Base-by-base conservation (phyloP, 1,140 invertebrate genomes). In the Bacillus rossius region DNA sequence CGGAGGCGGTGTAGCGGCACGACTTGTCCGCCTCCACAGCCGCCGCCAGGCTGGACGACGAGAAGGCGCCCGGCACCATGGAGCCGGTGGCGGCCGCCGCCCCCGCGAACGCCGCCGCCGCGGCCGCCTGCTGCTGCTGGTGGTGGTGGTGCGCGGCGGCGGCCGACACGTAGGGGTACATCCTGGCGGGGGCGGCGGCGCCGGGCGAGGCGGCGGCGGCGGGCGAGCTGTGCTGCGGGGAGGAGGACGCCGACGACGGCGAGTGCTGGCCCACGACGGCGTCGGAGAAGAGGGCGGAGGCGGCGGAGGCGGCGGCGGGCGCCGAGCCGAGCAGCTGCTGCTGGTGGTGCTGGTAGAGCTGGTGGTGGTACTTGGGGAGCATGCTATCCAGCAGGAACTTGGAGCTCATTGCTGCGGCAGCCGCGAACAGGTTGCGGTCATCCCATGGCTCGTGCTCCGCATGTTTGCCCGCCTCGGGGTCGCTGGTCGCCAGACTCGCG, bases 331-430 rank as follows among this genome's bases (percentile, higher is more conserved):
- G 81, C 65, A 84, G 76, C 43, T 69, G 59, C 67, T 83, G 81
- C 67, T 83, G 81, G 64, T 83, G 81, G 78, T 84, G 85, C 78
- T 81, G 84, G 71, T 87, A 88, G 23, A 59, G 57, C 77, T 87
- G 87, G 71, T 86, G 86, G 73, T 88, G 85, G 79, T 95, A 95
- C 84, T 94, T 94, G 67, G 91, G 91, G 79, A 95, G 86, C 90
- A 94, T 94, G 82, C 89, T 93, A 90, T 94, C 91, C 80, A 94
- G 92, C 84, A 92, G 88, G 81, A 94, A 94, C 86, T 95, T 94
- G 78, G 88, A 91, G 87, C 88, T 94, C 91, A 94, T 94, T 81
- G 83, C 85, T 61, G 20, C 20, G 47, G 47, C 20, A 22, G 47
- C 20, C 13, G 20, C n/a, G 47, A 22, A 25, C 47, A 16, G 29